A percentile compares a stretch with the other conserved stretches of the same genome.
phyloP scores from a whole-genome alignment of 2,113 vertebrate genomes.

The Trogon surrucura region DNA sequence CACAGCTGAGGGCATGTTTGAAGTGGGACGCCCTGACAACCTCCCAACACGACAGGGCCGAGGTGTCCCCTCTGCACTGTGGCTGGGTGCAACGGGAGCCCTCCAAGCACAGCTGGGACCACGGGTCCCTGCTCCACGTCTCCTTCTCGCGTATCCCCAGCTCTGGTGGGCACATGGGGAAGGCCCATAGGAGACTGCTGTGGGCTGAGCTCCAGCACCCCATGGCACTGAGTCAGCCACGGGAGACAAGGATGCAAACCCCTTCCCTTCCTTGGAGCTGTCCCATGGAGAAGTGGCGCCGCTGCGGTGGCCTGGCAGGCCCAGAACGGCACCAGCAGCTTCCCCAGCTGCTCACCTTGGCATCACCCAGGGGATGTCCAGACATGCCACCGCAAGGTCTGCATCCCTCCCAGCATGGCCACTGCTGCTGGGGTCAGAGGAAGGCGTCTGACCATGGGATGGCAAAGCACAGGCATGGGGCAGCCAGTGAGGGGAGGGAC shows the following conservation, averaged over 20 bases:
- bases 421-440: neutral
- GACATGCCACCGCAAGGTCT: too few species aligned
- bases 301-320: neutral
- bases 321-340: neutral
- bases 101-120: neutral
- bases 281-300: neutral
- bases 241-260: neutral
- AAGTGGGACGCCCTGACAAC: accelerated
- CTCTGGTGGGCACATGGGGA: neutral
- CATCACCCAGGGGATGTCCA: neutral
- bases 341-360: neutral
- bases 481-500: neutral
- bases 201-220: too few species aligned
- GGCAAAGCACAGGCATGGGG: neutral
- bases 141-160: neutral
- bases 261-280: neutral
- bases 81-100: neutral
- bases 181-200: too few species aligned
- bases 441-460: neutral
- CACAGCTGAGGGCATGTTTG: neutral
- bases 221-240: too few species aligned
- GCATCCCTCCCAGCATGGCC: neutral
- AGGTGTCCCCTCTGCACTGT: neutral
- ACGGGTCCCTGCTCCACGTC: neutral
- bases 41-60: neutral